Conservation (phyloP, 2,113 vertebrate species). For the Nycticryphes semicollaris region DNA sequence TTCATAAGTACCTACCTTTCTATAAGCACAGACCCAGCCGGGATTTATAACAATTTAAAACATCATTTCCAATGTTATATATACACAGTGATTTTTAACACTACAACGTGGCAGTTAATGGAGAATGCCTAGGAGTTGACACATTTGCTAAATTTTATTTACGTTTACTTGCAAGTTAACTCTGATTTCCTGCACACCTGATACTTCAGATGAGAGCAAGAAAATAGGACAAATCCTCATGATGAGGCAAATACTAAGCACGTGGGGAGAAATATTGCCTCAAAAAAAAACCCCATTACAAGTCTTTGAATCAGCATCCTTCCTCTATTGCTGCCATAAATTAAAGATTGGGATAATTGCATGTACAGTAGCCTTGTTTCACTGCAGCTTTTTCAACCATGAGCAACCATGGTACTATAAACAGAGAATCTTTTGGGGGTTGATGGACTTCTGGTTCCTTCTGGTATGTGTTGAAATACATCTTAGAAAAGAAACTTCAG, state of each 20-base stretch:
- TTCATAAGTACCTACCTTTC: neutral
- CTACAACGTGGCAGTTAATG: neutral
- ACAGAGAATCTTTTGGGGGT: neutral
- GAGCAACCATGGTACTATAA: neutral
- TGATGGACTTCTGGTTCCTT: neutral
- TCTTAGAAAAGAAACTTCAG: neutral
- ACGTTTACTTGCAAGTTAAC: conserved; percentile 18
- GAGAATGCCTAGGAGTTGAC: neutral
- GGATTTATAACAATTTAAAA: neutral
- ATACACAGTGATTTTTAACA: neutral
- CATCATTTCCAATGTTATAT: neutral
- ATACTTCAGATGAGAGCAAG: neutral
- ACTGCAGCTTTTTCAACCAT: neutral
- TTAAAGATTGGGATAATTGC: neutral
- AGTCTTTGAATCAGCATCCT: neutral
- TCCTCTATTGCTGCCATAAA: neutral
- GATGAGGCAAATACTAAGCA: neutral
- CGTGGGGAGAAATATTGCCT: neutral
- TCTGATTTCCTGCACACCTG: neutral
- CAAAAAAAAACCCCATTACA: neutral
- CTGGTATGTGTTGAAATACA: neutral
- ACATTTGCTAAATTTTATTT: neutral
- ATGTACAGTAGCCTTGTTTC: neutral
- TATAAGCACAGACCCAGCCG: neutral
- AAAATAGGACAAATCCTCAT: neutral